Percentiles rank a stretch among this genome's conserved stretches.
Evolutionary conservation across 2,888 invertebrate species (phyloP).

Genomic region (Melieria crassipennis): DNA sequence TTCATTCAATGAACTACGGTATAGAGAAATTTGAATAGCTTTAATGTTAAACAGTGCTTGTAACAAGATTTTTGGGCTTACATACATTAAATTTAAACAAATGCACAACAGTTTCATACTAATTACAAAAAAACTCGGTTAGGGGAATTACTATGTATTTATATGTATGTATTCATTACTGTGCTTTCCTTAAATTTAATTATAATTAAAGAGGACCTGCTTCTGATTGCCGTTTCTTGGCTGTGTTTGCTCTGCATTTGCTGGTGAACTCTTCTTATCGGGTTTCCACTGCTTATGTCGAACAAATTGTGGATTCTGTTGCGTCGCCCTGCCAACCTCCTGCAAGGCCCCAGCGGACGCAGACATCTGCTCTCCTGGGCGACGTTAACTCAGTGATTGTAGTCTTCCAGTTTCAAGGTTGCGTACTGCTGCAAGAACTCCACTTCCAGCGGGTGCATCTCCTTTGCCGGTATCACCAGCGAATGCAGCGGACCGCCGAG

Average conservation of each 20-base stretch:
- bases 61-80: conserved; percentile 24
- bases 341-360: no score
- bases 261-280: no score
- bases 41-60: conserved; percentile 21
- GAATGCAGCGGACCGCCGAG: conserved; percentile 95
- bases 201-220: conserved; percentile 25
- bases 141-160: conserved; percentile 22
- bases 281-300: no score
- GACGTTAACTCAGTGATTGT: conserved; percentile 54
- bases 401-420: conserved; percentile 60
- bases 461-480: conserved; percentile 84
- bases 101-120: conserved; percentile 25
- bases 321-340: no score
- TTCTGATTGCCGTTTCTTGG: conserved; percentile 14
- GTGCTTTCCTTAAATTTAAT: conserved; percentile 24
- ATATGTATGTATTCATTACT: background rate
- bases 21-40: conserved; percentile 17
- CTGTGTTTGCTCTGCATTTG: no score
- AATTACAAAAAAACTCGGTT: conserved; percentile 24
- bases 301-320: no score
- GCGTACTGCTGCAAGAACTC: conserved; percentile 83
- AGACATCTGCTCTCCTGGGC: no score
- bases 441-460: conserved; percentile 88
- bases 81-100: conserved; percentile 28
- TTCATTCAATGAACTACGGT: conserved; percentile 22